Evolutionary conservation across 2,113 vertebrate genomes (phyloP).

Genomic region (Gopherus evgoodei): DNA sequence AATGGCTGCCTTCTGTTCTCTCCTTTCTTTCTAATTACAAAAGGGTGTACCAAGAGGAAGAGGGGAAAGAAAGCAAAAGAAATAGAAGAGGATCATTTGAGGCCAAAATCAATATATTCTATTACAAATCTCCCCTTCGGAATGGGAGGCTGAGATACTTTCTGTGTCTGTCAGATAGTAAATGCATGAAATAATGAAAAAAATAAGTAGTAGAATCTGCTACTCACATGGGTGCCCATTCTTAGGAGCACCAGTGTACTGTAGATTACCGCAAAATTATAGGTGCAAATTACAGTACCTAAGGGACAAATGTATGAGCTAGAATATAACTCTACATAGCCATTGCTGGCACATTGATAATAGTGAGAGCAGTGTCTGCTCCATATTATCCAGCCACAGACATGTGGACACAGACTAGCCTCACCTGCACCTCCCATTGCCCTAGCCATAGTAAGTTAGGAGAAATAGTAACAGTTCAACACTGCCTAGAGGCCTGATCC

Average conservation of each 20-base stretch:
- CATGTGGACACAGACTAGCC: rapidly evolving
- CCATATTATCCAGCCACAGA: rapidly evolving
- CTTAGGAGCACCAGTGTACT: background rate
- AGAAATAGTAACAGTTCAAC: rapidly evolving
- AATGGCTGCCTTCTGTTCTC: background rate
- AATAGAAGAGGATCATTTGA: slow-evolving; percentile 18
- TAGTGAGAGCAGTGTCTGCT: rapidly evolving
- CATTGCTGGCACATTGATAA: background rate
- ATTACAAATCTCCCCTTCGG: background rate
- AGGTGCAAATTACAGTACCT: background rate
- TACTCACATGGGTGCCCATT: background rate
- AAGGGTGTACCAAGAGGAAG: background rate
- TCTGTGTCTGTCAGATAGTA: background rate
- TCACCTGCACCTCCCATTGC: background rate
- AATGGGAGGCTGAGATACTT: background rate
- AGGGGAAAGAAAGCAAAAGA: background rate
- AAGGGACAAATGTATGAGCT: background rate
- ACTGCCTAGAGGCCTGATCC: background rate
- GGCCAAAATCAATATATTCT: slow-evolving; percentile 40
- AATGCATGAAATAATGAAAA: slow-evolving; percentile 5
- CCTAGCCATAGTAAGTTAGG: background rate
- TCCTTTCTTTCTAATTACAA: slow-evolving; percentile 11
- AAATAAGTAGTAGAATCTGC: background rate
- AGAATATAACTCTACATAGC: background rate
- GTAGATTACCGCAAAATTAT: rapidly evolving